Evolutionary conservation across 2,797 vertebrate species (phyloP).

Genomic region (Euphonia xanthogaster): DNA sequence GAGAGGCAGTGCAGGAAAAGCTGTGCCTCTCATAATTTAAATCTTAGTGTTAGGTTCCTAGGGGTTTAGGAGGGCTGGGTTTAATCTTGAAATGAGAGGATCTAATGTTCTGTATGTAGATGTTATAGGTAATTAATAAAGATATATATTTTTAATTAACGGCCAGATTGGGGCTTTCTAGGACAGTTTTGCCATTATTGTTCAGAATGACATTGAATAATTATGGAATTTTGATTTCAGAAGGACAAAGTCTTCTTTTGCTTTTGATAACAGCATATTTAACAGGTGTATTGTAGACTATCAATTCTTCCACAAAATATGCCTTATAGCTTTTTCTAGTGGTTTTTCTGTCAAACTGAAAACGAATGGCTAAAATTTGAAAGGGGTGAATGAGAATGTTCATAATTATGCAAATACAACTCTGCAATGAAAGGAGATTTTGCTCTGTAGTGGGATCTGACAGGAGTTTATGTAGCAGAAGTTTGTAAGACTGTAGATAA

Average conservation of each 20-base stretch:
- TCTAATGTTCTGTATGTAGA: neutral
- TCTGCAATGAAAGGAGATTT: neutral
- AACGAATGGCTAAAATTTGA: neutral
- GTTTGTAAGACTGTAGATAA: neutral
- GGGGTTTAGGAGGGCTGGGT: neutral
- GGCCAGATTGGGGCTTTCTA: neutral
- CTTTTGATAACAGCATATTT: neutral
- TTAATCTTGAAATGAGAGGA: neutral
- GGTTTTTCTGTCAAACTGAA: neutral
- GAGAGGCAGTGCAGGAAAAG: neutral
- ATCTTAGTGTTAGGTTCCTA: neutral
- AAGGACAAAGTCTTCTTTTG: neutral
- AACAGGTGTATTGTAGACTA: neutral
- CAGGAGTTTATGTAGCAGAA: neutral
- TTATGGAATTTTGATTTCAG: conserved; percentile 1
- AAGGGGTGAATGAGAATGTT: neutral
- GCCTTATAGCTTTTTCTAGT: neutral
- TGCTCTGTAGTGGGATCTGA: neutral
- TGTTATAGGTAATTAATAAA: neutral
- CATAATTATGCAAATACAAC: conserved; percentile 24
- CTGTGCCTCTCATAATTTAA: neutral
- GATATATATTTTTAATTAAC: neutral
- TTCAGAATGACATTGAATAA: neutral
- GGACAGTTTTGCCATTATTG: neutral
- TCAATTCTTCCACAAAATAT: conserved; percentile 1